Base-by-base conservation (phyloP, 2,797 vertebrate species). In the Champsocephalus esox region DNA sequence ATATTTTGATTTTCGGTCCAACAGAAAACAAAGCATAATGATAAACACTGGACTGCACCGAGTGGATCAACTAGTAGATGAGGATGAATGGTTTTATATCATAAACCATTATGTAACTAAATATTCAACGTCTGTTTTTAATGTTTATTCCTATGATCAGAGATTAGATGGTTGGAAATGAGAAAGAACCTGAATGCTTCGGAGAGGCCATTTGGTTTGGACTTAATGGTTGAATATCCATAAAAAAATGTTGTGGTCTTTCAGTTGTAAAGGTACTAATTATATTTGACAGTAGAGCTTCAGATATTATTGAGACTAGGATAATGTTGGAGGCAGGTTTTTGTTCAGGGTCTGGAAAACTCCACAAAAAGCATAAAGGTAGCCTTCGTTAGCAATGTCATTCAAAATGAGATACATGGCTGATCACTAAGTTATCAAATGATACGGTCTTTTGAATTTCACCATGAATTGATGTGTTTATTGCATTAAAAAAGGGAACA, bases 1-100 rank as follows among this genome's bases (percentile, higher is more conserved):
- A 63, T 63, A 17, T 67, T 70, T 62, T 54, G 10, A 12, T 60
- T 51, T 43, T 34, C 16, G 46, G 14, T 51, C 56, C 46, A 80
- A 61, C 16, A 3, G 12, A 38, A 38, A 65, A 19, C 56, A 60
- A 13, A 48, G 14, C 2, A 59, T 52, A 63, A 28, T 16, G 5
- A 17, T 56, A 44, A 70, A 51, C 24, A 24, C 7, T 19, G 48
- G 52, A 54, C 21, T 77, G 17, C 16, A 12, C 28, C 19, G 48
- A 56, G 17, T 14, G 49, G 12, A 55, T 66, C n/a, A 49, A 43
- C 4, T 8, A 12, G 2, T 11, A 66, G 66, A 59, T 41, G 17
- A 56, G 41, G 24, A 63, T 38, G 28, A 24, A 21, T 19, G 16
- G 60, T 75, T 9, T 66, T 13, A 38, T 38, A 38, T 38, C 3